A percentile compares a stretch with the other conserved stretches of the same genome.
Conservation (phyloP, 2,888 invertebrate genomes). For the Cerastis leucographa region DNA sequence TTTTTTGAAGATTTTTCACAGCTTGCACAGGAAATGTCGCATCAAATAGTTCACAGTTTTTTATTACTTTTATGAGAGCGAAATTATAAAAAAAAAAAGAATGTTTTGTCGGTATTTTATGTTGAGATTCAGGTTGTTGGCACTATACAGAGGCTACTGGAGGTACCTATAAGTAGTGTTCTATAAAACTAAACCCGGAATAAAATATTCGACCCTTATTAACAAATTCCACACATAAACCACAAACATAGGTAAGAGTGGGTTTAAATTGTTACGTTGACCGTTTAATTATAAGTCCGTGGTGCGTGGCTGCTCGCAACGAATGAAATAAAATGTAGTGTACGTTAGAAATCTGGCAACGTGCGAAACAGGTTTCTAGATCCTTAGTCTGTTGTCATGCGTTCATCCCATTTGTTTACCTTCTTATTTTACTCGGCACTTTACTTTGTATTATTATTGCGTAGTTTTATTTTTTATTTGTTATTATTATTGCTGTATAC, state of each 20-base stretch:
- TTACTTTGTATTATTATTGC: too few species aligned
- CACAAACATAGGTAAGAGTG: slow-evolving; percentile 1
- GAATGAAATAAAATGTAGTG: too few species aligned
- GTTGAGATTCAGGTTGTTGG: not conserved
- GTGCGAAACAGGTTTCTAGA: too few species aligned
- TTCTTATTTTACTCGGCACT: too few species aligned
- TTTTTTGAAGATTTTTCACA: slow-evolving; percentile 1
- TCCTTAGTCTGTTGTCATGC: too few species aligned
- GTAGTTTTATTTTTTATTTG: too few species aligned
- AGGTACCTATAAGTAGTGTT: not conserved
- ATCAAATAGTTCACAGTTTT: slow-evolving; percentile 25
- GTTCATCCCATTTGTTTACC: too few species aligned
- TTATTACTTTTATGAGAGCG: slow-evolving; percentile 15
- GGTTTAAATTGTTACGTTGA: too few species aligned
- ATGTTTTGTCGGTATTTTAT: not conserved
- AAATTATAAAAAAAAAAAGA: not conserved
- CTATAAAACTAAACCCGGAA: not conserved
- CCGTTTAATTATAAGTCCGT: too few species aligned
- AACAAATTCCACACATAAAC: not conserved
- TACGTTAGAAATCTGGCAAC: too few species aligned
- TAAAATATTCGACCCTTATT: not conserved
- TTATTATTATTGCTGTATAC: too few species aligned
- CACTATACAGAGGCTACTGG: not conserved
- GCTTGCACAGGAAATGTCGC: slow-evolving; percentile 25
- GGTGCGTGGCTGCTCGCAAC: too few species aligned